phyloP scores from a whole-genome alignment of 2,113 vertebrate genomes.

The Tautogolabrus adspersus region DNA sequence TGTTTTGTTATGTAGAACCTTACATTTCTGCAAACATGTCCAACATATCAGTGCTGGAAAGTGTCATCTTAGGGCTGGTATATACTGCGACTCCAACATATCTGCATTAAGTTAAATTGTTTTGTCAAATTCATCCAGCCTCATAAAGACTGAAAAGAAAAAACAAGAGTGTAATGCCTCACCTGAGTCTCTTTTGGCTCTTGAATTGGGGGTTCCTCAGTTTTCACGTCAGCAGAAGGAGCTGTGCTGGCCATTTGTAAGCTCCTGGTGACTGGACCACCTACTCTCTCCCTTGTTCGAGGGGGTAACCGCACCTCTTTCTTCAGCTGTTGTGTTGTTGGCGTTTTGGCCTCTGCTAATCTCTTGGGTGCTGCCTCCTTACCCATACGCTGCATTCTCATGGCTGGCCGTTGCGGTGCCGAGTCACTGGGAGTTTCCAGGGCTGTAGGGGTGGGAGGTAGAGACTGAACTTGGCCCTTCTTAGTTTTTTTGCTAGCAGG shows the following conservation, averaged over 20 bases:
- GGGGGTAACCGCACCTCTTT: constrained; percentile 89
- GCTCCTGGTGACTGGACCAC: constrained; percentile 94
- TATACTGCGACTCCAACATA: too few species aligned
- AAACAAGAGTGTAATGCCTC: not conserved
- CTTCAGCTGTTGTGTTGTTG: constrained; percentile 74
- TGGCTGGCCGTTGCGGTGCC: constrained; percentile 67
- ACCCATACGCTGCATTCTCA: constrained; percentile 87
- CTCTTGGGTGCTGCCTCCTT: constrained; percentile 85
- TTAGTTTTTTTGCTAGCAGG: constrained; percentile 84
- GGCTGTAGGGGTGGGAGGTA: constrained; percentile 76
- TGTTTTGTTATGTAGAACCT: too few species aligned
- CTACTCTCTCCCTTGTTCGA: constrained; percentile 87
- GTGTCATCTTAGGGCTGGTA: too few species aligned
- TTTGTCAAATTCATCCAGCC: not conserved
- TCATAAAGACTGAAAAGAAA: not conserved
- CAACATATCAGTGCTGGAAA: too few species aligned
- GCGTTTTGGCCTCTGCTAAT: constrained; percentile 77
- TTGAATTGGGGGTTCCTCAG: constrained; percentile 83
- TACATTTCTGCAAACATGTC: too few species aligned
- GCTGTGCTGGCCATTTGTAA: constrained; percentile 87
- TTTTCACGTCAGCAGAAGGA: constrained; percentile 84
- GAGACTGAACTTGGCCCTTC: constrained; percentile 86
- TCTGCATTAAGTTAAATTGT: not conserved
- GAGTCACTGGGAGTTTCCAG: constrained; percentile 57
- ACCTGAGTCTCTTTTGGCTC: constrained; percentile 88